Conservation (phyloP, 2,888 invertebrate genomes). For the Orchestes rusci region DNA sequence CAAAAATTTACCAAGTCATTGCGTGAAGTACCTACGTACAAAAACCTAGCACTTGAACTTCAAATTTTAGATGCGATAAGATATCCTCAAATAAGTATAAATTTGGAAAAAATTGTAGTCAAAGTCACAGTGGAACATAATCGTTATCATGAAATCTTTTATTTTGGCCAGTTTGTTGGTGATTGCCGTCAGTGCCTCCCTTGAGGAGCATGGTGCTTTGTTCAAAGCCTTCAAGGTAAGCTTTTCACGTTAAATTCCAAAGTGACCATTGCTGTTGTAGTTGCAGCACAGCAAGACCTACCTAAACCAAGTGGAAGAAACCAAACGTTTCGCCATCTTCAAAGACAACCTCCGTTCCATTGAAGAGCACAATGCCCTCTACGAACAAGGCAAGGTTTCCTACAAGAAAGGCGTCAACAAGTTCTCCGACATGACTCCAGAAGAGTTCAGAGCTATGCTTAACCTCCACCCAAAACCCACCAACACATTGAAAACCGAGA, state of each 20-base stretch:
- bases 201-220: slow-evolving; percentile 3
- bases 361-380: slow-evolving; percentile 25
- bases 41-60: too few relatives aligned
- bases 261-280: slow-evolving; percentile 2
- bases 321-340: slow-evolving; percentile 22
- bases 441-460: slow-evolving; percentile 24
- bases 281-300: slow-evolving; percentile 17
- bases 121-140: too few relatives aligned
- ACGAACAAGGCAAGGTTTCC: slow-evolving; percentile 15
- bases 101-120: too few relatives aligned
- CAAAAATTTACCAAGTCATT: too few relatives aligned
- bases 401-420: slow-evolving; percentile 22
- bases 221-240: slow-evolving; percentile 19
- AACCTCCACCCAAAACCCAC: slow-evolving; percentile 8
- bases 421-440: slow-evolving; percentile 26
- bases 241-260: not conserved
- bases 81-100: too few relatives aligned
- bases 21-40: too few relatives aligned
- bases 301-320: slow-evolving; percentile 22
- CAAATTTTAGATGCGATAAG: too few relatives aligned
- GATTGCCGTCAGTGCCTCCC: slow-evolving; percentile 2
- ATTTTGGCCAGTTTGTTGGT: slow-evolving; percentile 10
- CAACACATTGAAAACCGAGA: not conserved
- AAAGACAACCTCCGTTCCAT: slow-evolving; percentile 19
- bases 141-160: too few relatives aligned